Conservation (phyloP, 2,888 invertebrate species). For the Drosophila emarginata region DNA sequence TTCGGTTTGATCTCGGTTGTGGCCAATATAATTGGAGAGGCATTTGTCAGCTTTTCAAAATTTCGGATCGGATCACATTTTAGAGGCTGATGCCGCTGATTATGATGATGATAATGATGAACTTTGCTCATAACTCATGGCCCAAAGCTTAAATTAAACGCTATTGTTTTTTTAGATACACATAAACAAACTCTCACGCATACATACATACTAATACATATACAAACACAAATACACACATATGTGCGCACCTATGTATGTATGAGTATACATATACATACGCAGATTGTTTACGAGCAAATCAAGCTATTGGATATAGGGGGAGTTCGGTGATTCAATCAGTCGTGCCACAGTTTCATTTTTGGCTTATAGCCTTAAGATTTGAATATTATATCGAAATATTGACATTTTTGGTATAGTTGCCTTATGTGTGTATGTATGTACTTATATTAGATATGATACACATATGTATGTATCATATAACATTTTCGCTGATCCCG, state of each 20-base stretch:
- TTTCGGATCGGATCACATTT: constrained; percentile 26
- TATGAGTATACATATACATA: neutral
- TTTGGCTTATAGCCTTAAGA: constrained; percentile 61
- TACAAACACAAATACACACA: no score
- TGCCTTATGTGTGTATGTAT: constrained; percentile 40
- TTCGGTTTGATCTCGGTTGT: constrained; percentile 41
- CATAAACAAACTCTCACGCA: constrained; percentile 13
- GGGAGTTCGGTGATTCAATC: neutral
- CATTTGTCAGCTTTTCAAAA: constrained; percentile 27
- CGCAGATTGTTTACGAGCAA: constrained; percentile 15
- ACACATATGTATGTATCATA: constrained; percentile 28
- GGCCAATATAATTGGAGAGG: constrained; percentile 32
- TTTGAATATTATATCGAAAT: constrained; percentile 79
- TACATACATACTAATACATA: neutral
- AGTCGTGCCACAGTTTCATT: constrained; percentile 24
- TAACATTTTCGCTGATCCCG: constrained; percentile 41
- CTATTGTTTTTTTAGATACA: constrained; percentile 62
- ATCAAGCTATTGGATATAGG: constrained; percentile 24
- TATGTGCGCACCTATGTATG: neutral
- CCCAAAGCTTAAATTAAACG: constrained; percentile 59
- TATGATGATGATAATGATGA: constrained; percentile 56
- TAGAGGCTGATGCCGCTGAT: neutral
- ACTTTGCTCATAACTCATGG: constrained; percentile 69
- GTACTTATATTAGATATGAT: no score
- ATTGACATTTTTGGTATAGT: constrained; percentile 77